Percentiles rank a stretch among this genome's conserved stretches.
Evolutionary conservation across 2,113 vertebrate species (phyloP).

Genomic region (Bettongia penicillata): DNA sequence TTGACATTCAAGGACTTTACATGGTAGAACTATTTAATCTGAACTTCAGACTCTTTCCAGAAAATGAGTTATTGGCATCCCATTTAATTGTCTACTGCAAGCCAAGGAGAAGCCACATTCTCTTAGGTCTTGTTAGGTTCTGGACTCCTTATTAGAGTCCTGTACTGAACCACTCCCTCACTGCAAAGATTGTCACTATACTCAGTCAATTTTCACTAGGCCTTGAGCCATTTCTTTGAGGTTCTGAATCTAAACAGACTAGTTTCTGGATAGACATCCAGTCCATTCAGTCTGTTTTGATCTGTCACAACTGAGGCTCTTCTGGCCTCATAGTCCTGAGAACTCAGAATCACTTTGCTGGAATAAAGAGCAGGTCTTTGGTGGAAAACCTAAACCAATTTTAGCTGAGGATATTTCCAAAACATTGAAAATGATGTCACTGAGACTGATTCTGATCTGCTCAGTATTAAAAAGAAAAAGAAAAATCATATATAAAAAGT

Average conservation of each 20-base stretch:
- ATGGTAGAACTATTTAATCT: constrained; percentile 11
- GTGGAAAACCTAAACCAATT: background rate
- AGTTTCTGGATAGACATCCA: background rate
- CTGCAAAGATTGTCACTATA: background rate
- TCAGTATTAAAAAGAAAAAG: constrained; percentile 21
- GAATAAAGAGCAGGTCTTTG: background rate
- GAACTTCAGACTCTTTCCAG: background rate
- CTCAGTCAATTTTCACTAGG: background rate
- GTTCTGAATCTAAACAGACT: background rate
- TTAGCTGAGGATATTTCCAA: constrained; percentile 24
- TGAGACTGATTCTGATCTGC: background rate
- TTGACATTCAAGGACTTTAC: background rate
- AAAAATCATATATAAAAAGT: constrained; percentile 4
- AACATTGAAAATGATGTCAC: background rate
- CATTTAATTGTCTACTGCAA: background rate
- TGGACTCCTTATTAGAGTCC: background rate
- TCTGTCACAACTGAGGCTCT: background rate
- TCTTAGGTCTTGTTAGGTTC: background rate
- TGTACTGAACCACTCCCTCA: background rate
- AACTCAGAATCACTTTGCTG: background rate
- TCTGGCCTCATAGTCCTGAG: background rate
- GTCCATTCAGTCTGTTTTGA: background rate
- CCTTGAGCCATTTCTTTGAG: background rate
- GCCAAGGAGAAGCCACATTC: background rate
- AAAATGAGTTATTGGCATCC: background rate